Evolutionary conservation across 2,113 vertebrate species (phyloP).

Genomic region (Anguilla rostrata): DNA sequence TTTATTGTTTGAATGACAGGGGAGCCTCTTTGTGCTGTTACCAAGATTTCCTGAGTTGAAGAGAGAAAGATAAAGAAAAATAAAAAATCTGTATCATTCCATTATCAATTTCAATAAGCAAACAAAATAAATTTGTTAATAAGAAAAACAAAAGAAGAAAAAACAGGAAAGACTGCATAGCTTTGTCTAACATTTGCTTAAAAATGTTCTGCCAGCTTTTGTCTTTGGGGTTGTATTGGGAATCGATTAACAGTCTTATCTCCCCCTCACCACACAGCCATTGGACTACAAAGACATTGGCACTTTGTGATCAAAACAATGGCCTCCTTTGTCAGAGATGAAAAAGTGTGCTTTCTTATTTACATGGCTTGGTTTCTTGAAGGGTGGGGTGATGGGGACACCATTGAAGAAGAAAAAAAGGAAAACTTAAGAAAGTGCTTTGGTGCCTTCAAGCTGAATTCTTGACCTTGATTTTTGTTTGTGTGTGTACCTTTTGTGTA

Average conservation of each 20-base stretch:
- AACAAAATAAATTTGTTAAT: background rate
- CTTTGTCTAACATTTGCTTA: slow-evolving; percentile 3
- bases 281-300: slow-evolving; percentile 50
- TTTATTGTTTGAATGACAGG: background rate
- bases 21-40: background rate
- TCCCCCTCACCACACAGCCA: slow-evolving; percentile 44
- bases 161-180: slow-evolving; percentile 5
- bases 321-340: slow-evolving; percentile 33
- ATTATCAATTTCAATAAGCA: slow-evolving; percentile 1
- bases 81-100: background rate
- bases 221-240: slow-evolving; percentile 22
- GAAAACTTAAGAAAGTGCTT: background rate
- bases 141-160: background rate
- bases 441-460: background rate
- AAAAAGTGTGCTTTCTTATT: slow-evolving; percentile 53
- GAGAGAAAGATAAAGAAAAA: background rate
- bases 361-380: slow-evolving; percentile 43
- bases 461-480: background rate
- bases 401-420: background rate
- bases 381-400: background rate
- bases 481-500: background rate
- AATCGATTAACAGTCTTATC: slow-evolving; percentile 47
- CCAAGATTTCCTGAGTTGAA: background rate
- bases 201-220: background rate
- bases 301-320: slow-evolving; percentile 48